phyloP scores from a whole-genome alignment of 2,797 vertebrate genomes.

The Danionella dracula region DNA sequence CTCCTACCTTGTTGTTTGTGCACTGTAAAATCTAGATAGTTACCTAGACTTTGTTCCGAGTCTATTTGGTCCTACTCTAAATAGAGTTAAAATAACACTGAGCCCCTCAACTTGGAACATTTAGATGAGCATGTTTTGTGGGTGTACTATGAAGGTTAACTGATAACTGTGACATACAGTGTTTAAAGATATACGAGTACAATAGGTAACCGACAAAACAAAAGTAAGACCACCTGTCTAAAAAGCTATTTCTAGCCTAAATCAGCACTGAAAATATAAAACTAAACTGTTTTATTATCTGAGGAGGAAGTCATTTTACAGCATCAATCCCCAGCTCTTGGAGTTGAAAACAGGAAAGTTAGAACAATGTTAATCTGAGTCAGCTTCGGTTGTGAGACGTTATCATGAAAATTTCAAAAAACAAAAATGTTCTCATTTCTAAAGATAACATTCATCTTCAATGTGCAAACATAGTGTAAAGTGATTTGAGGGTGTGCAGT shows the following conservation, averaged over 20 bases:
- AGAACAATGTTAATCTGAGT: conserved; percentile 66
- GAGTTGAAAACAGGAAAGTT: conserved; percentile 71
- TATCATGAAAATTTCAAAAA: conserved; percentile 61
- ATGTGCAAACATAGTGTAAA: conserved; percentile 36
- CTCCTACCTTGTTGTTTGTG: too few relatives aligned
- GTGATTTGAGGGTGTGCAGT: conserved; percentile 31
- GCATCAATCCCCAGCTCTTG: neutral
- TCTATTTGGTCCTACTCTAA: too few relatives aligned
- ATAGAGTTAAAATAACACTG: too few relatives aligned
- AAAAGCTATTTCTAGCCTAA: neutral
- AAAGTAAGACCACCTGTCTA: conserved; percentile 5
- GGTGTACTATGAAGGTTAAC: conserved; percentile 39
- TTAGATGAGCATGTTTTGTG: conserved; percentile 43
- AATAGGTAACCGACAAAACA: neutral
- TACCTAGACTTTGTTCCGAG: too few relatives aligned
- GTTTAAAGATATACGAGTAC: conserved; percentile 35
- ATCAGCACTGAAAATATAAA: conserved; percentile 5
- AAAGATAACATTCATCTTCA: conserved; percentile 33
- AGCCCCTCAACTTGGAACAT: too few relatives aligned
- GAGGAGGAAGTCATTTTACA: neutral
- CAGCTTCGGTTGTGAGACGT: conserved; percentile 58
- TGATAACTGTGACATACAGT: conserved; percentile 36
- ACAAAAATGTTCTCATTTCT: conserved; percentile 51
- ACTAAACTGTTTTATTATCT: conserved; percentile 12
- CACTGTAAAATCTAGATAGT: too few relatives aligned